These are phyloP conservation scores for Heliconius nattereri DNA, from an alignment of 1,140 invertebrate genomes.

Conservation along the genomic window DNA sequence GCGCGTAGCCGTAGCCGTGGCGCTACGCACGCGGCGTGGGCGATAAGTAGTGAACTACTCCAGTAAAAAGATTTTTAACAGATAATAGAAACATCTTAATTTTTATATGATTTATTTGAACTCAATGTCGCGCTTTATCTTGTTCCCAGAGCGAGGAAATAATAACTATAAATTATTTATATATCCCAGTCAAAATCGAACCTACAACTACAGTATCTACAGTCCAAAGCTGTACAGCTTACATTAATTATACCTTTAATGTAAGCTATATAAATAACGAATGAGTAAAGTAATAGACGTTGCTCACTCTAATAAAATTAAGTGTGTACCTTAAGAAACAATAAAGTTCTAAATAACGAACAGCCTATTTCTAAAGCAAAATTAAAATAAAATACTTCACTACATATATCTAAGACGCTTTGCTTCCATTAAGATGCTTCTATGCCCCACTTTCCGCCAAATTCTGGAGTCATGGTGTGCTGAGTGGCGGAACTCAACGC, in stretches of 20 bases:
- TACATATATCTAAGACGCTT: too few relatives aligned
- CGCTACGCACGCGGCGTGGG: conserved; percentile 2
- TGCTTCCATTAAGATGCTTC: too few relatives aligned
- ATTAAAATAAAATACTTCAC: background rate
- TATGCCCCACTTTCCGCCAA: too few relatives aligned
- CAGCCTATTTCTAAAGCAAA: background rate
- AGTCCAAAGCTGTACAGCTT: background rate
- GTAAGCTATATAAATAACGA: background rate
- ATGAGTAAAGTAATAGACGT: background rate
- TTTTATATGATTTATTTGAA: too few relatives aligned
- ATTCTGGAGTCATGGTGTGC: too few relatives aligned
- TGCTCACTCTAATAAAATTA: background rate
- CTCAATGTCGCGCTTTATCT: too few relatives aligned
- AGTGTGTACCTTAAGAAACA: background rate
- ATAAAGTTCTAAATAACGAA: background rate
- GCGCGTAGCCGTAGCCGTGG: conserved; percentile 13
- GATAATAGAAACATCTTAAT: too few relatives aligned
- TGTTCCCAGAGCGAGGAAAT: too few relatives aligned
- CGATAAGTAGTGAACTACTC: background rate
- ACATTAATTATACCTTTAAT: background rate
- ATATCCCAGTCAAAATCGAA: too few relatives aligned
- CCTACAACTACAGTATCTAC: too few relatives aligned
- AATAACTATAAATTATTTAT: too few relatives aligned
- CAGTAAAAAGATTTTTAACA: background rate
- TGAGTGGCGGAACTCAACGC: too few relatives aligned